phyloP scores from a whole-genome alignment of 2,113 vertebrate species.

The Panurus biarmicus region DNA sequence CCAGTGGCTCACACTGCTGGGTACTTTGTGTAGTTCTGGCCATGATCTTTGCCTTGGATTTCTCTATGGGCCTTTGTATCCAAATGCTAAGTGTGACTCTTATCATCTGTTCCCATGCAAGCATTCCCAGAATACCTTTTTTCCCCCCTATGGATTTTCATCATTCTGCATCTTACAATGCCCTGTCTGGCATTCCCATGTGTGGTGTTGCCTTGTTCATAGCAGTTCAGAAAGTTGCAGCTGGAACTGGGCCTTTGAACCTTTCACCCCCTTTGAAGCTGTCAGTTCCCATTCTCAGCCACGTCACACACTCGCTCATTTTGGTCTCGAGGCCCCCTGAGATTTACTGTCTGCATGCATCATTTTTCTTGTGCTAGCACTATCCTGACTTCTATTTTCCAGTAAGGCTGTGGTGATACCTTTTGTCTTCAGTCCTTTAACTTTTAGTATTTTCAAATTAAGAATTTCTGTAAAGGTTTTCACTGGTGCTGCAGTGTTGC shows the following conservation, averaged over 20 bases:
- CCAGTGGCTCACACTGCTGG: not conserved
- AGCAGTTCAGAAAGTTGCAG: not conserved
- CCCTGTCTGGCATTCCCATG: not conserved
- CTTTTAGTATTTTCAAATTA: not conserved
- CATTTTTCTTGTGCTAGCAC: not conserved
- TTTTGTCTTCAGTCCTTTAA: not conserved
- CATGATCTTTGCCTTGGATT: not conserved
- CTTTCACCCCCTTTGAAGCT: not conserved
- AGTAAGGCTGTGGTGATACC: not conserved
- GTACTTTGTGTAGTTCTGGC: not conserved
- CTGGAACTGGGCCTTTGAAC: not conserved
- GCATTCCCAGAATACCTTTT: not conserved
- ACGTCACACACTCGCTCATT: rapidly evolving
- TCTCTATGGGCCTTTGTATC: not conserved
- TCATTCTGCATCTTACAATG: not conserved
- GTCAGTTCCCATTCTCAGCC: not conserved
- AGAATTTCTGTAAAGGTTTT: not conserved
- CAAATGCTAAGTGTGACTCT: not conserved
- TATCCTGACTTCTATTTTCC: not conserved
- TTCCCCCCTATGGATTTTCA: not conserved
- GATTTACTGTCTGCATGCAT: not conserved
- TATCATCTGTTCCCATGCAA: not conserved
- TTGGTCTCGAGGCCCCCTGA: not conserved
- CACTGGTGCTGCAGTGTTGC: not conserved
- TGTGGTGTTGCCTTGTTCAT: not conserved